phyloP scores from a whole-genome alignment of 2,797 vertebrate genomes.

The Apogon talboti region DNA sequence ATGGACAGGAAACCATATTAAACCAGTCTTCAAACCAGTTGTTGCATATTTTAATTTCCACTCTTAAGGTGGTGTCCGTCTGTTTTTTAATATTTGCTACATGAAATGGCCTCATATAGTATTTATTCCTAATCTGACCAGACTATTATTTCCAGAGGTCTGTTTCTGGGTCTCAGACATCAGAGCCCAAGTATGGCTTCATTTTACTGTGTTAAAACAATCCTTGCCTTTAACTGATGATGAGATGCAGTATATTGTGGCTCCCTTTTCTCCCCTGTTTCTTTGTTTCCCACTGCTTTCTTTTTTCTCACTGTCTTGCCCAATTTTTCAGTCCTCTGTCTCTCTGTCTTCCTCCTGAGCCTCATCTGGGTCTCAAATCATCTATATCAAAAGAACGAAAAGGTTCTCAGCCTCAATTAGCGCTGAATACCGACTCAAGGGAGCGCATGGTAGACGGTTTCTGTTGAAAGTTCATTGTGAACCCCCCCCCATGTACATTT shows the following conservation, averaged over 20 bases:
- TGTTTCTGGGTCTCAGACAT: too few relatives aligned
- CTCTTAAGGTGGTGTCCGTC: too few relatives aligned
- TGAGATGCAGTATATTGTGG: slow-evolving; percentile 34
- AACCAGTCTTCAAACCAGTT: too few relatives aligned
- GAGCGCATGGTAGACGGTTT: slow-evolving; percentile 25
- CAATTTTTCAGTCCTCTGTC: slow-evolving; percentile 26
- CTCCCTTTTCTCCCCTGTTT: background rate
- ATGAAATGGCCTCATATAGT: background rate
- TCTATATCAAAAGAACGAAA: slow-evolving; percentile 47
- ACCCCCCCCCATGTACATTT: slow-evolving; percentile 21
- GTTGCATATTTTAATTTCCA: background rate
- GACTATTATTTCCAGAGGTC: slow-evolving; percentile 36
- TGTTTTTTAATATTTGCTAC: slow-evolving; percentile 3
- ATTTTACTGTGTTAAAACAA: too few relatives aligned
- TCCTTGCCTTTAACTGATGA: slow-evolving; percentile 25
- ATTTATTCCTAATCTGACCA: slow-evolving; percentile 33
- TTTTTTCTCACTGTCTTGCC: slow-evolving; percentile 12
- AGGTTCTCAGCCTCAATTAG: slow-evolving; percentile 45
- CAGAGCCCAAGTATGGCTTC: too few relatives aligned
- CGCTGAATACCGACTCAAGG: slow-evolving; percentile 25
- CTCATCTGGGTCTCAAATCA: slow-evolving; percentile 41
- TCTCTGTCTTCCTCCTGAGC: slow-evolving; percentile 16
- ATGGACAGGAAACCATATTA: too few relatives aligned
- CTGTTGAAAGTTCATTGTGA: slow-evolving; percentile 11
- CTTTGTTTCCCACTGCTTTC: slow-evolving; percentile 24